Conservation (phyloP, 2,888 invertebrate species). For the Tyria jacobaeae region DNA sequence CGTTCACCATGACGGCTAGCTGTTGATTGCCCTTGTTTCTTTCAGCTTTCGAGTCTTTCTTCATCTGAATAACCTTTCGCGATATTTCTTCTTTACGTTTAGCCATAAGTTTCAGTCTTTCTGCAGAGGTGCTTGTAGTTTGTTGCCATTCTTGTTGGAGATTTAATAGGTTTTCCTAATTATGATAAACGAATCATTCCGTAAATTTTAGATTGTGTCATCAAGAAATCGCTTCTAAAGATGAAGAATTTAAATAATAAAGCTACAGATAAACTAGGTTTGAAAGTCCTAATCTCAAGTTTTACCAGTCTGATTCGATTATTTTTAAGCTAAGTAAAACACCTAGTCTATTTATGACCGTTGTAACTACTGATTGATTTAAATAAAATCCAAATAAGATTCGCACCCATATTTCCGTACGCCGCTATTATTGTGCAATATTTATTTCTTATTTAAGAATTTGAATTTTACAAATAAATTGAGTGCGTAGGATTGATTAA, state of each 20-base stretch:
- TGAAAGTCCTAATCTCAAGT: too few relatives aligned
- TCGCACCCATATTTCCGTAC: too few relatives aligned
- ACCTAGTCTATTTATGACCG: too few relatives aligned
- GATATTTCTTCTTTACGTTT: constrained; percentile 80
- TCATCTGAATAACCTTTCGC: constrained; percentile 80
- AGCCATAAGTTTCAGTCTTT: constrained; percentile 78
- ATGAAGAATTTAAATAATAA: too few relatives aligned
- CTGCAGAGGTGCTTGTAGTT: constrained; percentile 73
- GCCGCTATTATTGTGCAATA: background rate
- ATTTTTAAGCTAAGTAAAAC: too few relatives aligned
- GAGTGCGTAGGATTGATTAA: background rate
- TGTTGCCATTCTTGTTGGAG: constrained; percentile 83
- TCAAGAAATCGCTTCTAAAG: too few relatives aligned
- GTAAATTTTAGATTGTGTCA: too few relatives aligned
- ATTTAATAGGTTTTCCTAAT: constrained; percentile 70
- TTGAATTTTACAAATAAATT: background rate
- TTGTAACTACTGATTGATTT: too few relatives aligned
- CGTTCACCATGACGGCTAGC: constrained; percentile 87
- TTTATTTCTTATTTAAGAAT: background rate
- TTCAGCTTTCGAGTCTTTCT: constrained; percentile 82
- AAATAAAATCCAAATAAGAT: too few relatives aligned
- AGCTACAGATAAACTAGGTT: too few relatives aligned
- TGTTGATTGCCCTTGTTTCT: constrained; percentile 81
- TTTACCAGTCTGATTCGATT: background rate
- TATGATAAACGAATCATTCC: background rate